phyloP scores from a whole-genome alignment of 2,797 vertebrate species.

The Aldrovandia affinis region DNA sequence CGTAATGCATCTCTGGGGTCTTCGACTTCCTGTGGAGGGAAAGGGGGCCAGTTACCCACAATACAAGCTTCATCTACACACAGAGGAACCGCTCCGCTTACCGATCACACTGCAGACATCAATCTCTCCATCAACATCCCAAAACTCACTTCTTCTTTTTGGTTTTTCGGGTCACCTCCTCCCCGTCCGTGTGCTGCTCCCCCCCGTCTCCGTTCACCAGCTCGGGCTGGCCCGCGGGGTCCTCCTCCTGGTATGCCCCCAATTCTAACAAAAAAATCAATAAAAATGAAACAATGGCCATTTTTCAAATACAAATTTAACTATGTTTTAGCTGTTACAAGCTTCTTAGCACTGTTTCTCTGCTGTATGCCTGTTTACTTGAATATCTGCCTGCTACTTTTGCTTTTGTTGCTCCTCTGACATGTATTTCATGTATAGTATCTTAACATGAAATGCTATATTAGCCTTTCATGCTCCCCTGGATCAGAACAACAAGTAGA shows the following conservation, averaged over 20 bases:
- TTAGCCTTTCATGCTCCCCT: too few species aligned
- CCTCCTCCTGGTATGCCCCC: slow-evolving; percentile 64
- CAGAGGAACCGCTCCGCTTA: background rate
- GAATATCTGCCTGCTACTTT: too few species aligned
- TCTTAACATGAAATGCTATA: too few species aligned
- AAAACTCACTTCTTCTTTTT: slow-evolving; percentile 85
- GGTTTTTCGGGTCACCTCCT: slow-evolving; percentile 76
- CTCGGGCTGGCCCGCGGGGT: slow-evolving; percentile 68
- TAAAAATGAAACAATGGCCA: too few species aligned
- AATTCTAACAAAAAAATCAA: too few species aligned
- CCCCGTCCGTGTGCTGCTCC: slow-evolving; percentile 77
- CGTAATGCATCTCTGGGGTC: slow-evolving; percentile 68
- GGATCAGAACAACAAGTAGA: too few species aligned
- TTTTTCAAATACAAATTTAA: too few species aligned
- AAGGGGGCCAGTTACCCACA: background rate
- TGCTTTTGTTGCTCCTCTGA: background rate
- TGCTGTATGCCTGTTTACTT: too few species aligned
- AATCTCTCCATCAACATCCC: background rate
- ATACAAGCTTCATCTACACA: too few species aligned
- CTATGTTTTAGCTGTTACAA: background rate
- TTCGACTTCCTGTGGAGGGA: slow-evolving; percentile 76
- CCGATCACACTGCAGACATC: background rate
- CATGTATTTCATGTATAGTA: too few species aligned
- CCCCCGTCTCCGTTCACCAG: slow-evolving; percentile 80
- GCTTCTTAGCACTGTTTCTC: background rate